Evolutionary conservation across 2,888 invertebrate species (phyloP), one percentile per base, ranked within the genome.

Genomic region (Synanthedon formicaeformis): DNA sequence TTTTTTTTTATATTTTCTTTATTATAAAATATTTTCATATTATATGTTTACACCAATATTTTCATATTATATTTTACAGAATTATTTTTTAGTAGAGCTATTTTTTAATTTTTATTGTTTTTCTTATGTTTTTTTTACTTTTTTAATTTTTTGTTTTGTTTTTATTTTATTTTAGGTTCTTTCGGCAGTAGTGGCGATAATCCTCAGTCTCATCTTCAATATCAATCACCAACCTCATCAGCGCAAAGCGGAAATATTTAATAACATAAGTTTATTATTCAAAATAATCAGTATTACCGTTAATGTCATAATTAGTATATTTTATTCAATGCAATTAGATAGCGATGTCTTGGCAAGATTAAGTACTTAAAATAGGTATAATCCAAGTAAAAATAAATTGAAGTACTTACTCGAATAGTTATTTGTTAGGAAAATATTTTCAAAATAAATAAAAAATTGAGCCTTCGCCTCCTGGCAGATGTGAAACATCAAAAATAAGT

Each of bases 181-280:
- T 50, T 90, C 91, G 67, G 91, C 90, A 34, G 72, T 90, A 52
- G 81, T 91, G 41, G 90, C 89, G 55, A 81, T 91, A 50, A 68
- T 91, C 50, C 84, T 92, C 57, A 90, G 91, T 61, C 81, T 88
- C 51, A 81, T 87, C 57, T 81, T 89, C 65, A 88, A 92, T 74
- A 90, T 92, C 61, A 92, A 92, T 75, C 89, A 89, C 57, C 80
- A 86, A 56, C 78, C 84, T 12, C 88, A 92, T 56, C 90, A 89
- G 51, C 78, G 82, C n/a, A 85, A 78, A 57, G 91, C 92, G 0
- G 89, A 91, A 60, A 71, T 86, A 52, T 78, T 90, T 56, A 92
- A 92, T 70, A 91, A 92, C 64, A 71, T 88, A 12, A 88, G 89
- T 58, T 74, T 92, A 51, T 73, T 84, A 23, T 76, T 91, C 57